Base-by-base conservation (phyloP, 2,113 vertebrate genomes). In the Cairina moschata region DNA sequence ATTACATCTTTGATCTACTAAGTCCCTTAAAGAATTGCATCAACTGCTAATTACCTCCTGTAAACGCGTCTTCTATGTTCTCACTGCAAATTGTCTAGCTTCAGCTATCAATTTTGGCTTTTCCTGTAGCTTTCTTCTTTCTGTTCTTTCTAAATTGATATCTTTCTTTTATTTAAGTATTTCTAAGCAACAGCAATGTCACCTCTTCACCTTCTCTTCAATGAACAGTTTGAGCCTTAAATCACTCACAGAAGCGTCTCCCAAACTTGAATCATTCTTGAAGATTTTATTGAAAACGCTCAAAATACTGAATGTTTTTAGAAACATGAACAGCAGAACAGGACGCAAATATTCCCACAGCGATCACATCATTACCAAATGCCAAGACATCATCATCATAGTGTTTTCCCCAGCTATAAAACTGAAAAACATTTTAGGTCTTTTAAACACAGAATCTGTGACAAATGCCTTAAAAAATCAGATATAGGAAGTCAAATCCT, bases 111-210 rank as follows among this genome's bases (percentile, higher is more conserved):
- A 73, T 87, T 94, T 50, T 91, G 77, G 34, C 81, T 97, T 92
- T 85, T 89, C 81, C 86, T 93, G 50, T 58, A 82, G 88, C 89
- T 87, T 95, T 95, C 83, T 93, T 95, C 86, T 91, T 81, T 32
- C 21, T 48, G 75, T 81, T 86, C 55, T 66, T 83, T 14, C 86
- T 87, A 87, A 95, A 93, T 50, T 89, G 81, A 23, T 92, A 86
- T 83, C 76, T 88, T 96, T 74, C 85, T 86, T 79, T 95, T 95
- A 90, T 80, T 91, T 88, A 95, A 89, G 84, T 93, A 96, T 95
- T 94, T 95, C 91, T 91, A 96, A 94, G 92, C 76, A 90, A 93
- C 77, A 77, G 42, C 83, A 78, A 73, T 15, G 38, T 62, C 85
- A 94, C 83, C 95, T 92, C 81, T 93, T 91, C 86, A 86, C 88